Base-by-base conservation (phyloP, 2,888 invertebrate genomes). In the Epirrhoe alternata region DNA sequence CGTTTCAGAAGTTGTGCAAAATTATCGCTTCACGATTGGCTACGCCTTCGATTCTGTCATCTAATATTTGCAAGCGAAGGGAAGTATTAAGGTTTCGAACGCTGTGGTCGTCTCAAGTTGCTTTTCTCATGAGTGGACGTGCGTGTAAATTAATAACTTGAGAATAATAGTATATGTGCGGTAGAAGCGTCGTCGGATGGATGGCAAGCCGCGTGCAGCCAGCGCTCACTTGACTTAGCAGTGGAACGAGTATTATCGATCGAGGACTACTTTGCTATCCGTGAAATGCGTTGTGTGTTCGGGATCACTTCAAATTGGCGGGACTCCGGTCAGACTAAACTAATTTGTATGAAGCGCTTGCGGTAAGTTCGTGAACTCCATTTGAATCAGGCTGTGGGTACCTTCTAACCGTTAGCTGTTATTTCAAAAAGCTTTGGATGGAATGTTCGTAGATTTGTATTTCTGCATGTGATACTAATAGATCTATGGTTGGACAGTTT, bases 121-220 rank as follows among this genome's bases (percentile, higher is more conserved):
- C 93, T 91, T 93, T 93, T 93, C 93, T 92, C 93, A 92, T 92
- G 93, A 92, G 91, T 92, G 92, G 90, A 92, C 90, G 88, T 89
- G 89, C 88, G 86, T 90, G 92, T 91, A 91, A 91, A 92, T 86
- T 92, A 90, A 93, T 92, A 92, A 92, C 90, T 90, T 89, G 89
- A 88, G 88, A 92, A 86, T 89, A 68, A 66, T 74, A 87, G 86
- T 88, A 87, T 88, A 87, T 86, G 89, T 88, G 87, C 80, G 85
- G 89, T 87, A 84, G 86, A 78, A 87, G 82, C 88, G 83, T 77
- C 88, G 83, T 77, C 79, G 85, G 86, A 77, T 81, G 86, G 80
- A 84, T 85, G 82, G 81, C 81, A 81, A 79, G 82, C 82, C 78
- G 80, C 82, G 84, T 81, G 84, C 81, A 83, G 82, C 87, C 81